phyloP scores from a whole-genome alignment of 2,888 invertebrate genomes.

The Chelonus formosanus region DNA sequence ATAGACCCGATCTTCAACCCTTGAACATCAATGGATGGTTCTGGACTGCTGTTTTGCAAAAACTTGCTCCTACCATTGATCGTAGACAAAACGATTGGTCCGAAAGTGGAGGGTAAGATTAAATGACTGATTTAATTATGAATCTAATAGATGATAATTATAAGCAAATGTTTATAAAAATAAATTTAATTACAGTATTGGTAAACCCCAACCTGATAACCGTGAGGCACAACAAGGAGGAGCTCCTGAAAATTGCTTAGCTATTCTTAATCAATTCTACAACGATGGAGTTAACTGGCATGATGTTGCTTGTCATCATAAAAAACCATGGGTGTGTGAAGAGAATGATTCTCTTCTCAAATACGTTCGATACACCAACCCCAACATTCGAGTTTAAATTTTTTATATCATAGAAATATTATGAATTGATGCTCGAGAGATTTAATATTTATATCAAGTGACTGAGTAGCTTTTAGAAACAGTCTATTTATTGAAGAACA shows the following conservation, averaged over 20 bases:
- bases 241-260: slow-evolving; percentile 85
- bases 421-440: slow-evolving; percentile 9
- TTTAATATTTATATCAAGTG: slow-evolving; percentile 38
- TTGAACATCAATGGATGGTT: slow-evolving; percentile 88
- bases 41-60: slow-evolving; percentile 89
- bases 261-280: slow-evolving; percentile 88
- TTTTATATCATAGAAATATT: not conserved
- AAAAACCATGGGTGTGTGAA: slow-evolving; percentile 88
- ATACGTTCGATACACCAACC: slow-evolving; percentile 85
- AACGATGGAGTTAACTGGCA: slow-evolving; percentile 92
- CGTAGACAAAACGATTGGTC: slow-evolving; percentile 90
- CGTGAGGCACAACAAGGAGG: slow-evolving; percentile 84
- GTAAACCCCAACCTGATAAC: slow-evolving; percentile 88
- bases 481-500: slow-evolving; percentile 53
- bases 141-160: not conserved
- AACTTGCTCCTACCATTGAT: slow-evolving; percentile 83
- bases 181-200: slow-evolving; percentile 66
- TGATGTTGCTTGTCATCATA: slow-evolving; percentile 89
- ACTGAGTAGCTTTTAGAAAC: slow-evolving; percentile 57
- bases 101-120: slow-evolving; percentile 75
- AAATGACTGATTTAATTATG: not conserved
- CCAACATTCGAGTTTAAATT: slow-evolving; percentile 76
- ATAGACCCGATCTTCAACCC: slow-evolving; percentile 84
- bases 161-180: slow-evolving; percentile 3
- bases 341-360: slow-evolving; percentile 87